These are phyloP conservation scores for Eulemur coronatus DNA, from an alignment of 2,797 vertebrate species.

Conservation along the genomic window DNA sequence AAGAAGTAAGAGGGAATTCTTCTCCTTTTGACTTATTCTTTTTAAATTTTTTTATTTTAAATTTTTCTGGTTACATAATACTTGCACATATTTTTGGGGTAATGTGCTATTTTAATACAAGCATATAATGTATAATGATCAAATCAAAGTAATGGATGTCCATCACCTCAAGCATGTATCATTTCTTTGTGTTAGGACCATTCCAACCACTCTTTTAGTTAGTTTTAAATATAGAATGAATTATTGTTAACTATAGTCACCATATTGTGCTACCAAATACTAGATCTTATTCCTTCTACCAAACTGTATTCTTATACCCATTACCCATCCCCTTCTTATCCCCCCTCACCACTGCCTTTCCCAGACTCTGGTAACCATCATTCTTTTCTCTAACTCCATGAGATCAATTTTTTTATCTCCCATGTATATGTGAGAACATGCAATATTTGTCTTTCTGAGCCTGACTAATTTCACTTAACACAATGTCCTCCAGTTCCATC, in stretches of 20 bases:
- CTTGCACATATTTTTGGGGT: not conserved
- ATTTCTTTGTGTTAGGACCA: not conserved
- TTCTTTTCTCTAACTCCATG: not conserved
- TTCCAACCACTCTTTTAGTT: not conserved
- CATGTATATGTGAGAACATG: not conserved
- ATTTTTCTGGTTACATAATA: not conserved
- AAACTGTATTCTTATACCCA: not conserved
- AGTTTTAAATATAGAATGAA: not conserved
- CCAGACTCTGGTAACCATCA: not conserved
- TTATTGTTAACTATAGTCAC: not conserved
- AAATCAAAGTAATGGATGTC: not conserved
- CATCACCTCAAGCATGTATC: not conserved
- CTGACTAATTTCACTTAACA: not conserved
- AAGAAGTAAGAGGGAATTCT: not conserved
- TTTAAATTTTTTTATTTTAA: not conserved
- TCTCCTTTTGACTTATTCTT: conserved; percentile 18
- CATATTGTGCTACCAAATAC: not conserved
- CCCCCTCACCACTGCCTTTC: not conserved
- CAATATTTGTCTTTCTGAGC: not conserved
- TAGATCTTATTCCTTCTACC: not conserved
- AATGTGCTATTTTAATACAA: not conserved
- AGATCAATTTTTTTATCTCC: not conserved
- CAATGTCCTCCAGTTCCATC: not conserved
- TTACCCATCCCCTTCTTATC: not conserved
- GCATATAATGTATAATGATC: not conserved